phyloP scores from a whole-genome alignment of 1,140 invertebrate species.

The Drosophila nikananu region DNA sequence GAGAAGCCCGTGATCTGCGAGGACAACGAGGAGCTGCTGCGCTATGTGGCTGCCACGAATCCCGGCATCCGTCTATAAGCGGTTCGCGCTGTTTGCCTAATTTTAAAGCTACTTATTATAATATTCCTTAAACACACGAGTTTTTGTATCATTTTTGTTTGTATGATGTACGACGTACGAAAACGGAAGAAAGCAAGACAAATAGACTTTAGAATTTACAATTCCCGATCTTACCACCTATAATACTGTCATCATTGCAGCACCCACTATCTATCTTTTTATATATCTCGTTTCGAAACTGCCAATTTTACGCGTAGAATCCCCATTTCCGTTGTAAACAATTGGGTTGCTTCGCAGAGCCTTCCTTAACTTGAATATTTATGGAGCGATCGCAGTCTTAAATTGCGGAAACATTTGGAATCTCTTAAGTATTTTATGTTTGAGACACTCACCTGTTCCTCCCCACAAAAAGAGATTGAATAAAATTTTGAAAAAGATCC shows the following conservation, averaged over 20 bases:
- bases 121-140: constrained; percentile 76
- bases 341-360: constrained; percentile 40
- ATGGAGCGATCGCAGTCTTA: constrained; percentile 40
- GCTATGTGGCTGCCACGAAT: constrained; percentile 93
- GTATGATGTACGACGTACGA: constrained; percentile 67
- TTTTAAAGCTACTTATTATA: constrained; percentile 84
- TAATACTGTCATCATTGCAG: constrained; percentile 38
- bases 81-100: constrained; percentile 72
- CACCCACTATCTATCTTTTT: constrained; percentile 23
- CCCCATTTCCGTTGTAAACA: constrained; percentile 38
- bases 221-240: constrained; percentile 72
- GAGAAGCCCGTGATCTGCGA: constrained; percentile 96
- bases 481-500: constrained; percentile 76
- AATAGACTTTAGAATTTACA: constrained; percentile 85
- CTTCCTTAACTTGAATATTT: constrained; percentile 49
- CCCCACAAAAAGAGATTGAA: constrained; percentile 76
- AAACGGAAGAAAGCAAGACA: constrained; percentile 77
- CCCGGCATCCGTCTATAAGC: constrained; percentile 90
- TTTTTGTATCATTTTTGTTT: constrained; percentile 78
- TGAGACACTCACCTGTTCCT: constrained; percentile 49
- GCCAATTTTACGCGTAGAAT: constrained; percentile 59
- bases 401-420: constrained; percentile 46
- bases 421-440: constrained; percentile 67
- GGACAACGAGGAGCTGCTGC: constrained; percentile 93
- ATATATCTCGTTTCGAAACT: constrained; percentile 58